A percentile compares a stretch with the other conserved stretches of the same genome.
phyloP scores from a whole-genome alignment of 2,113 vertebrate species.

The Austrofundulus limnaeus region DNA sequence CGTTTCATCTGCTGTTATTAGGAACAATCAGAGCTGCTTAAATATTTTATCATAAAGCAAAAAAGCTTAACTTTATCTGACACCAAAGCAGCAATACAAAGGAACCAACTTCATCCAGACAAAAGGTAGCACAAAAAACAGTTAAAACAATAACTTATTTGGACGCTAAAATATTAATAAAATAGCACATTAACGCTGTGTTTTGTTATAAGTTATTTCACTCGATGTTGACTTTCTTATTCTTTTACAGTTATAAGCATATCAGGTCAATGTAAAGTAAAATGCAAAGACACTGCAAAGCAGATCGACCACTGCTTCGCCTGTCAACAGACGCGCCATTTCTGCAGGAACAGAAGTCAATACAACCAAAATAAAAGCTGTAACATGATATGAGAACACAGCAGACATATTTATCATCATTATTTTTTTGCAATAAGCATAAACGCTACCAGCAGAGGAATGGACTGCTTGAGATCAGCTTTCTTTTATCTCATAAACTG shows the following conservation, averaged over 20 bases:
- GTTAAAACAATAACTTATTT: background rate
- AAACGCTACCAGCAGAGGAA: no score
- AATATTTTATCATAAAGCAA: background rate
- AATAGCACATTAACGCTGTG: no score
- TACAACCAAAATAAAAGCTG: background rate
- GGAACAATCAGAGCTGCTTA: background rate
- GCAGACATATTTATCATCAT: background rate
- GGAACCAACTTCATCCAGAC: background rate
- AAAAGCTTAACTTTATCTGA: background rate
- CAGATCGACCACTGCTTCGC: no score
- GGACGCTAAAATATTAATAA: no score
- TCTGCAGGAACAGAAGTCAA: background rate
- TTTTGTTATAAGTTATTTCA: no score
- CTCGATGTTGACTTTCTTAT: no score
- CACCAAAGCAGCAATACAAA: background rate
- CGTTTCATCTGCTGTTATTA: constrained; percentile 25
- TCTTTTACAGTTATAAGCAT: no score
- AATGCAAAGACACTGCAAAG: no score
- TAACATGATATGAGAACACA: background rate
- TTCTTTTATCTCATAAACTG: background rate
- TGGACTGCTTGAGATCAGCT: background rate
- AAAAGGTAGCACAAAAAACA: background rate
- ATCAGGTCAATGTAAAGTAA: no score
- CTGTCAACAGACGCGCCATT: background rate
- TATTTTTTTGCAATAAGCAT: background rate